phyloP scores from a whole-genome alignment of 1,140 invertebrate species.

The Drosophila nasuta region DNA sequence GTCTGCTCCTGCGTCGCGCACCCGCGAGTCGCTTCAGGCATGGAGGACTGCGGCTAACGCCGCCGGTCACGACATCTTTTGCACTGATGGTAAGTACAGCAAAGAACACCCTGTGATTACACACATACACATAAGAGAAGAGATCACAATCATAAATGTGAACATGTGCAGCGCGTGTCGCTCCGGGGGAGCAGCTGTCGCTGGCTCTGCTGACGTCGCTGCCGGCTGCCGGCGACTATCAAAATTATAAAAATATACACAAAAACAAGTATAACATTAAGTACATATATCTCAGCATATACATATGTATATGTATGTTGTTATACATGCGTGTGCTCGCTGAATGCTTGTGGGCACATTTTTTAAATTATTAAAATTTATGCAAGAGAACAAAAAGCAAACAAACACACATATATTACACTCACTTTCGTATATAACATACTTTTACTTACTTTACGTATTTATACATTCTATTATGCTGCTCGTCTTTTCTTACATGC shows the following conservation, averaged over 20 bases:
- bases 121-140: neutral
- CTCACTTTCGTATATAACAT: neutral
- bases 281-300: conserved; percentile 21
- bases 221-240: conserved; percentile 32
- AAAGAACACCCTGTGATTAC: conserved; percentile 30
- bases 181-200: conserved; percentile 64
- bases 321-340: conserved; percentile 27
- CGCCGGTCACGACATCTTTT: conserved; percentile 50
- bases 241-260: conserved; percentile 68
- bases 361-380: conserved; percentile 55
- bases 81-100: neutral
- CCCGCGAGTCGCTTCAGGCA: conserved; percentile 31
- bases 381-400: conserved; percentile 28
- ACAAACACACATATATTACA: conserved; percentile 7
- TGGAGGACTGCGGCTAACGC: conserved; percentile 60
- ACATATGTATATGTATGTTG: conserved; percentile 19
- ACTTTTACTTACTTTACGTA: conserved; percentile 8
- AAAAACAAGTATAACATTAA: conserved; percentile 16
- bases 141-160: conserved; percentile 8
- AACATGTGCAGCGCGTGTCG: conserved; percentile 26
- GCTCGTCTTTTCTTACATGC: conserved; percentile 26
- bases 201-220: neutral
- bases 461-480: conserved; percentile 25
- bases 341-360: conserved; percentile 33
- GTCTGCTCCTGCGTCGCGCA: conserved; percentile 64